Evolutionary conservation across 2,113 vertebrate species (phyloP).

Genomic region (Talpa occidentalis): DNA sequence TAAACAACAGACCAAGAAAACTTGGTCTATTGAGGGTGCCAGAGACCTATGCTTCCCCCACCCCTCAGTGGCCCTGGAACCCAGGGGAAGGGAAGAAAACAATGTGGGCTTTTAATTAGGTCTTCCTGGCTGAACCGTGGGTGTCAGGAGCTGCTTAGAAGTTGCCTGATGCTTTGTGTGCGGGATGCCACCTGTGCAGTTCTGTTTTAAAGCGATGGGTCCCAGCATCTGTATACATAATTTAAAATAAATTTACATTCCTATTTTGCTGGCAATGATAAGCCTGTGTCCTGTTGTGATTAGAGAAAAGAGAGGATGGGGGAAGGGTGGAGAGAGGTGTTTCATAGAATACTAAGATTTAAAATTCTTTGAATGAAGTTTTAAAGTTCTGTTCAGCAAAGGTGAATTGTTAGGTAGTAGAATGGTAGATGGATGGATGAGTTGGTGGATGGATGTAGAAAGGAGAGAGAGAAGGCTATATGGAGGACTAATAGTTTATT

Average conservation of each 20-base stretch:
- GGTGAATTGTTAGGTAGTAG: neutral
- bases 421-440: neutral
- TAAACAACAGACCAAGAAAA: neutral
- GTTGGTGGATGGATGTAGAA: no score
- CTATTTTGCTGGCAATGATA: neutral
- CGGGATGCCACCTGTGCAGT: neutral
- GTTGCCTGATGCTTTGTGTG: neutral
- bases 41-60: neutral
- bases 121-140: neutral
- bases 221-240: neutral
- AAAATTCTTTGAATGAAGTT: neutral
- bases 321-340: neutral
- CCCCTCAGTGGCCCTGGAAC: neutral
- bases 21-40: neutral
- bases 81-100: neutral
- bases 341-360: conserved; percentile 3
- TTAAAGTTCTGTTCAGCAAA: neutral
- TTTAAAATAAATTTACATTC: conserved; percentile 27
- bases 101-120: fast-evolving
- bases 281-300: neutral
- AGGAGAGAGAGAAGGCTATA: neutral
- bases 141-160: neutral
- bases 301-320: neutral
- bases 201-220: neutral
- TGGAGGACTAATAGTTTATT: neutral